These are phyloP conservation scores for Setipinna tenuifilis DNA, from an alignment of 2,797 vertebrate genomes.

Conservation along the genomic window DNA sequence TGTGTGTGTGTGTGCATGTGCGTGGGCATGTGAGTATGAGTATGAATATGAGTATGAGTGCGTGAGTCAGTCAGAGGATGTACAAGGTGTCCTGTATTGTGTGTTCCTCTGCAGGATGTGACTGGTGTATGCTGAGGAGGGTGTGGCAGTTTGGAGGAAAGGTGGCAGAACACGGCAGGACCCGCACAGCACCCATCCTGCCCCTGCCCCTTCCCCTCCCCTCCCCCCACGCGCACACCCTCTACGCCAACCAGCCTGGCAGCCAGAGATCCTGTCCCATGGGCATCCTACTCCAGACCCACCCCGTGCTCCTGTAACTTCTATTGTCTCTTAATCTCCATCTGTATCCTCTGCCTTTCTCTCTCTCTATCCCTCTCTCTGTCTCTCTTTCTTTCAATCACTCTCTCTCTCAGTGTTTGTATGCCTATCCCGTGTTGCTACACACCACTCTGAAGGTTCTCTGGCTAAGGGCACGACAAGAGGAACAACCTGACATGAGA, in stretches of 20 bases:
- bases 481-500: background rate
- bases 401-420: background rate
- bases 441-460: background rate
- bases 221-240: background rate
- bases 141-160: slow-evolving; percentile 30
- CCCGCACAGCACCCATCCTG: slow-evolving; percentile 50
- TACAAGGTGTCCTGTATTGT: slow-evolving; percentile 52
- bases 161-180: slow-evolving; percentile 13
- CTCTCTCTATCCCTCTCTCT: background rate
- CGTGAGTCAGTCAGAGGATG: background rate
- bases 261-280: background rate
- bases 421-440: background rate
- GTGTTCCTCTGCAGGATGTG: slow-evolving; percentile 75
- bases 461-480: background rate
- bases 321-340: background rate
- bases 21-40: background rate
- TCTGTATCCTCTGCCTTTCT: background rate
- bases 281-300: background rate
- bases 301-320: background rate
- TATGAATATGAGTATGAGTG: background rate
- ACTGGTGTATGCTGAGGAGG: slow-evolving; percentile 61
- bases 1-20: background rate
- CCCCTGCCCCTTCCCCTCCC: background rate
- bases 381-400: background rate
- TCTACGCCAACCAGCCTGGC: background rate